These are phyloP conservation scores for Orcinus orca DNA, from an alignment of 2,113 vertebrate species.

Conservation along the genomic window DNA sequence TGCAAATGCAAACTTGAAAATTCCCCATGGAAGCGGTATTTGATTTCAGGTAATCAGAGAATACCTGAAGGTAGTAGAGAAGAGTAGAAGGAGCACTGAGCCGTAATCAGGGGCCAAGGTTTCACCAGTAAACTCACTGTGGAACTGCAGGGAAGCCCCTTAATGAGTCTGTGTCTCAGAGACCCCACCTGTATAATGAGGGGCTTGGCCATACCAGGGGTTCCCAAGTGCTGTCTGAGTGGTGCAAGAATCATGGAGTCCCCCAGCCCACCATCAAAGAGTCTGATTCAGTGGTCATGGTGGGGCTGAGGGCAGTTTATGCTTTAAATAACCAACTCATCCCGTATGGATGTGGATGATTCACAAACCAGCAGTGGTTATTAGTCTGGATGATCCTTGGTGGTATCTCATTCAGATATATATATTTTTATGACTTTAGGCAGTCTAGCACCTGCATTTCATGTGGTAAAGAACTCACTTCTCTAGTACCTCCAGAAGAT, in stretches of 20 bases:
- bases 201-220: neutral
- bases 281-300: neutral
- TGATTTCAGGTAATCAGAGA: conserved; percentile 18
- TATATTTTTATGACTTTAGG: neutral
- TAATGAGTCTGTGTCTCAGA: neutral
- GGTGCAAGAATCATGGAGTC: neutral
- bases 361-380: neutral
- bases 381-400: neutral
- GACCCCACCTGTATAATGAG: neutral
- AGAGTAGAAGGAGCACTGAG: neutral
- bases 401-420: neutral
- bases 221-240: neutral
- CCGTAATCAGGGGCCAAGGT: neutral
- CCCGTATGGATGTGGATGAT: neutral
- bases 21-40: neutral
- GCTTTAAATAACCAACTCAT: neutral
- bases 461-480: neutral
- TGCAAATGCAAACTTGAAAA: conserved; percentile 34
- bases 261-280: neutral
- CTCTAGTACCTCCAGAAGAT: neutral
- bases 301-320: neutral
- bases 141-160: neutral
- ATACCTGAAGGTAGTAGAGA: neutral
- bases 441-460: neutral
- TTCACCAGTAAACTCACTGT: neutral